Conservation (phyloP, 2,797 vertebrate genomes). For the Pseudochromis fuscus region DNA sequence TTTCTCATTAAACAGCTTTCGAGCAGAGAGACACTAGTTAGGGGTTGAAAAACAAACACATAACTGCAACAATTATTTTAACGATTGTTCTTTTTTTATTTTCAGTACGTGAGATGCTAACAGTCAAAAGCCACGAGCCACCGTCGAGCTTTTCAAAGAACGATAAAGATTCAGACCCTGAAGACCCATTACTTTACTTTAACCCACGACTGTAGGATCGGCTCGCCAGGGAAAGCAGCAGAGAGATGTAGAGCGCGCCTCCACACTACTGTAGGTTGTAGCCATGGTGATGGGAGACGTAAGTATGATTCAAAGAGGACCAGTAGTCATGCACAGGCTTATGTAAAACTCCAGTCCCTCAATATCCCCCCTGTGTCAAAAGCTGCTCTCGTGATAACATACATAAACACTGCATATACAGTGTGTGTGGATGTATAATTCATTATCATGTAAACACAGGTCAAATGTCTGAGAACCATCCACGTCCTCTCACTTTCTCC, state of each 20-base stretch:
- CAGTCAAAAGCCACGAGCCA: constrained; percentile 40
- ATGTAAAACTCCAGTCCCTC: constrained; percentile 76
- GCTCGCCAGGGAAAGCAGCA: constrained; percentile 63
- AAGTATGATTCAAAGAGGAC: constrained; percentile 79
- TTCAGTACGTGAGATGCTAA: constrained; percentile 3
- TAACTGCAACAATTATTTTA: constrained; percentile 14
- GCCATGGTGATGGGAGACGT: constrained; percentile 81
- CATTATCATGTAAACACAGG: constrained; percentile 53
- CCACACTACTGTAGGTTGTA: constrained; percentile 82
- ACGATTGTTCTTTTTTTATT: constrained; percentile 1
- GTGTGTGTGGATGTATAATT: constrained; percentile 15
- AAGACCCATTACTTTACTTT: constrained; percentile 66
- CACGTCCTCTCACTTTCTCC: constrained; percentile 25
- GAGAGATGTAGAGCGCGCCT: constrained; percentile 74
- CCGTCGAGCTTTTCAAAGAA: constrained; percentile 27
- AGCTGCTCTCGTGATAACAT: constrained; percentile 42
- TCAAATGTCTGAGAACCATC: constrained; percentile 58
- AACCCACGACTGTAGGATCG: constrained; percentile 67
- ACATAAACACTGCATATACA: neutral
- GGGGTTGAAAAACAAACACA: constrained; percentile 23
- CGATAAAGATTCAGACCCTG: constrained; percentile 54
- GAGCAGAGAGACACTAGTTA: constrained; percentile 22
- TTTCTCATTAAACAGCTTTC: neutral
- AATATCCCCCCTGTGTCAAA: constrained; percentile 35
- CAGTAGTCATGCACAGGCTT: constrained; percentile 78